These are phyloP conservation scores for Bombus pyrosoma DNA, from an alignment of 1,140 invertebrate genomes.

Conservation along the genomic window DNA sequence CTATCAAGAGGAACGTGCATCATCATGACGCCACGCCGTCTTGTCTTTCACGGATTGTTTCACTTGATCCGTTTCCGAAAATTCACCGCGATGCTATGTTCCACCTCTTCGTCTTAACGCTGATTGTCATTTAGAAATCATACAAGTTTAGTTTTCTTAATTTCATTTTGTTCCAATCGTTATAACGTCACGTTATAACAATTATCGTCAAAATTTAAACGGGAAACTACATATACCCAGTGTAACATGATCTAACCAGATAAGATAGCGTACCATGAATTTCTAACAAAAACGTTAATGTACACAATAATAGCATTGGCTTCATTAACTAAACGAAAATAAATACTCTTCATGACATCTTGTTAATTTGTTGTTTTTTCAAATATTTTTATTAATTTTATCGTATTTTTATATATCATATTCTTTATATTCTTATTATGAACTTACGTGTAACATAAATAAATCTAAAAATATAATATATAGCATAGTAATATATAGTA, in stretches of 20 bases:
- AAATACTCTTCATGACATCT: background rate
- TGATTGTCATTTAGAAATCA: background rate
- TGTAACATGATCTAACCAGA: slow-evolving; percentile 55
- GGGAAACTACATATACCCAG: background rate
- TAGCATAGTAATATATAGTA: no score
- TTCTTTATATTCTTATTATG: background rate
- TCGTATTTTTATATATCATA: background rate
- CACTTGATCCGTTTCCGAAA: background rate
- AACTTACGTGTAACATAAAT: background rate
- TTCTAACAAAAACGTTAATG: slow-evolving; percentile 38
- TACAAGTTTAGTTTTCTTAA: background rate
- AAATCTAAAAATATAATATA: background rate
- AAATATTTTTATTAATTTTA: background rate
- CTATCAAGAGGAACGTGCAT: background rate
- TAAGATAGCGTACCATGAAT: slow-evolving; percentile 56
- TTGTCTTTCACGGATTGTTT: background rate
- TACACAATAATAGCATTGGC: background rate
- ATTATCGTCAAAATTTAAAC: background rate
- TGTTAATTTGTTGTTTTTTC: background rate
- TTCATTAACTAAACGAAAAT: background rate
- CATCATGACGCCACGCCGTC: background rate
- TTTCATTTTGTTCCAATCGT: background rate
- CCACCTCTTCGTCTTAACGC: background rate
- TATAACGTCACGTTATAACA: background rate
- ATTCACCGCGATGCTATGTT: background rate